These are phyloP conservation scores for Caenorhabditis sp. DNA, from an alignment of 2,888 invertebrate species.

Conservation along the genomic window DNA sequence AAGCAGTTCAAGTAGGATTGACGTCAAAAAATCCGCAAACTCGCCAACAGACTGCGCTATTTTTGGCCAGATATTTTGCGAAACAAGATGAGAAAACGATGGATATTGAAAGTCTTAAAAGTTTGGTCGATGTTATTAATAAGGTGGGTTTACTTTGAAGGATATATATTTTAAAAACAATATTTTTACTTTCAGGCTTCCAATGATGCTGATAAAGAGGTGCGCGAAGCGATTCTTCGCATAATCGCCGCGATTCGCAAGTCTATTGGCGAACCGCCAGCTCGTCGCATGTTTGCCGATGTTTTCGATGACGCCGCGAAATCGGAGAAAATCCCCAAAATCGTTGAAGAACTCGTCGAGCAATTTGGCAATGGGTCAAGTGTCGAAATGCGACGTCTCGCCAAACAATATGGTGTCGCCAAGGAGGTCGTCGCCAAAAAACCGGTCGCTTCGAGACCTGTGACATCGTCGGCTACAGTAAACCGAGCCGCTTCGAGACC, in stretches of 20 bases:
- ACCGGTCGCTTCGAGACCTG: background rate
- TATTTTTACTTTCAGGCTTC: constrained; percentile 13
- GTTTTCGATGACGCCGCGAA: constrained; percentile 82
- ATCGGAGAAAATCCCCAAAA: constrained; percentile 79
- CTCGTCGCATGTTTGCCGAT: constrained; percentile 85
- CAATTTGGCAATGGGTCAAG: constrained; percentile 28
- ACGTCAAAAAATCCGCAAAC: constrained; percentile 72
- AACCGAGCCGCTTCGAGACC: background rate
- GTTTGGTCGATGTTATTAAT: constrained; percentile 56
- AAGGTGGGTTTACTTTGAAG: background rate
- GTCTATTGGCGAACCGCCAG: constrained; percentile 87
- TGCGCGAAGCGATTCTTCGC: constrained; percentile 47
- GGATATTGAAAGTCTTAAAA: constrained; percentile 72
- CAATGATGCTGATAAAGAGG: constrained; percentile 45
- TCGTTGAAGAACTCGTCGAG: constrained; percentile 24
- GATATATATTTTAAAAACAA: background rate
- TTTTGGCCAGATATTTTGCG: constrained; percentile 37
- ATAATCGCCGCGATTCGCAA: constrained; percentile 91
- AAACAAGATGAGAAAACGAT: constrained; percentile 58
- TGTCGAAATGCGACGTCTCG: constrained; percentile 38
- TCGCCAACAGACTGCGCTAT: constrained; percentile 71
- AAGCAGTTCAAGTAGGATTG: constrained; percentile 82
- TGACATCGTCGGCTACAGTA: background rate
- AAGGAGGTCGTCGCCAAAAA: too few relatives aligned
- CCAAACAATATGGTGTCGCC: constrained; percentile 13